Percentiles rank a stretch among this genome's conserved stretches.
phyloP scores from a whole-genome alignment of 1,140 invertebrate species.

The Pseudomyrmex sp. region DNA sequence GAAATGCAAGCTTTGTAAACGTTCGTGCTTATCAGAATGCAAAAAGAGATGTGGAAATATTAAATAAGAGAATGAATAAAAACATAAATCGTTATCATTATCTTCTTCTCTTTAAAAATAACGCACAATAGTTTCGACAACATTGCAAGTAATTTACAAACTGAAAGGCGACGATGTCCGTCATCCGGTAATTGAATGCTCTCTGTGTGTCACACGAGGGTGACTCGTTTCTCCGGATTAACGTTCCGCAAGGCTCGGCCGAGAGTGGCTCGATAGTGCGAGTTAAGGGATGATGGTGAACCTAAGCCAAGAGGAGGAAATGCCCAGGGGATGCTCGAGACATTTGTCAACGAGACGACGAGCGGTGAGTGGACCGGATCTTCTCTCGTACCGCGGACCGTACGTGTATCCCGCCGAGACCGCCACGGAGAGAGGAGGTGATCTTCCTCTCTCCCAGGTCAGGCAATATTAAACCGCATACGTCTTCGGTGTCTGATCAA shows the following conservation, averaged over 20 bases:
- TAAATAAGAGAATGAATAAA: background rate
- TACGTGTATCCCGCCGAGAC: conserved; percentile 81
- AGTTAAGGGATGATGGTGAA: conserved; percentile 77
- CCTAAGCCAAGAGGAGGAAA: conserved; percentile 63
- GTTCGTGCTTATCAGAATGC: background rate
- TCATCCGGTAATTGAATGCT: conserved; percentile 80
- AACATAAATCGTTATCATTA: background rate
- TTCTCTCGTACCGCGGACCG: conserved; percentile 72
- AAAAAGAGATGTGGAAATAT: background rate
- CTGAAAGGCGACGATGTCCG: conserved; percentile 62
- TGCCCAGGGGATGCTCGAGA: conserved; percentile 82
- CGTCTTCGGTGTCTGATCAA: conserved; percentile 78
- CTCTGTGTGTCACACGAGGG: conserved; percentile 76
- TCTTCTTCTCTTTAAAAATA: conserved; percentile 1
- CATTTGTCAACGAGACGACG: conserved; percentile 84
- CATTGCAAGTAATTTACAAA: conserved; percentile 50
- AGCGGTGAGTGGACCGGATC: conserved; percentile 82
- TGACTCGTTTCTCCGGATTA: conserved; percentile 76
- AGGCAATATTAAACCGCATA: conserved; percentile 83
- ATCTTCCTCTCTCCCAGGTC: conserved; percentile 74
- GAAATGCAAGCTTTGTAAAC: background rate
- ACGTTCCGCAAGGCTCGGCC: conserved; percentile 65
- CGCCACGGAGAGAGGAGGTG: conserved; percentile 66
- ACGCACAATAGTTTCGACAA: background rate
- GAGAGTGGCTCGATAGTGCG: conserved; percentile 74